Evolutionary conservation across 2,113 vertebrate genomes (phyloP), one percentile per base, ranked within the genome.

Genomic region (Neolamprologus devosi): DNA sequence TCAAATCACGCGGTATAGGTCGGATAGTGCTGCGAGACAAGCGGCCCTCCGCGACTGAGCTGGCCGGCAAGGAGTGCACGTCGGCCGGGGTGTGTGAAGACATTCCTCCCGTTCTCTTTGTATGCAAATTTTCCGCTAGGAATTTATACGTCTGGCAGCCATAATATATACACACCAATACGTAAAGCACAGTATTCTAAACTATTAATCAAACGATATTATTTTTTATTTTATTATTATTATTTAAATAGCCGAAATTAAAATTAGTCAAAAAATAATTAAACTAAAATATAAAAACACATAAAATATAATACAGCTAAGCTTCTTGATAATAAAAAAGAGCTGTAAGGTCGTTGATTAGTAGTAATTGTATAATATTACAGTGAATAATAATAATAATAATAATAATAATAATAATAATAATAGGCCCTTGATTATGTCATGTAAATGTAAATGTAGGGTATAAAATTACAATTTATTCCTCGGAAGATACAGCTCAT

Each of bases 41-140:
- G 91, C 93, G 93, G 88, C 47, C 37, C 81, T 89, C 75, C 83
- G 90, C 58, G 84, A 16, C 89, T 58, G 83, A 83, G 86, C 87
- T 85, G 91, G 83, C 95, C 94, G 95, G 86, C 84, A 75, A 54
- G 49, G 92, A 94, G 90, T 57, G 91, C 89, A n/a, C 81, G 68
- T 88, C 91, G 55, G 68, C 87, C 75, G 92, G 93, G 85, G 82
- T 12, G 82, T 54, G 42, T 16, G 13, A 12, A 79, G 82, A 90
- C 89, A 70, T 14, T 84, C 16, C 53, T 30, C 83, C 89, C 75
- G 53, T 3, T 3, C 23, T 60, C 60, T 16, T 28, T 2, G 45
- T 2, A 23, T 16, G 40, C 30, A 45, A 40, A 70, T 12, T 9
- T 30, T 68, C 42, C n/a, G 55, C 21, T 19, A 9, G 6, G 53